Percentiles rank a stretch among this genome's conserved stretches.
phyloP scores from a whole-genome alignment of 2,797 vertebrate species.

The Channallabes apus region DNA sequence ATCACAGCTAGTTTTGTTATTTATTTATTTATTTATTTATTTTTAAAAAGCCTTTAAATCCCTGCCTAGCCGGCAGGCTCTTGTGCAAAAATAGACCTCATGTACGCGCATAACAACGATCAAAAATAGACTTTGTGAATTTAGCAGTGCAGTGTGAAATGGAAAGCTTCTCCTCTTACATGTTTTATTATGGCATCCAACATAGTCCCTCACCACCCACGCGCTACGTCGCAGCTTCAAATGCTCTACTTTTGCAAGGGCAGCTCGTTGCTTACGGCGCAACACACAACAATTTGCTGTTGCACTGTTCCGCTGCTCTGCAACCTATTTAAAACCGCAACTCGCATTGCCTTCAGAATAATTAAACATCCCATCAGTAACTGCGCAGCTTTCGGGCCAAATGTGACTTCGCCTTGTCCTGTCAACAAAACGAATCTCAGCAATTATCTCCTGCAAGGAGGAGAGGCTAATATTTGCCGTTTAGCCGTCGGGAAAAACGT shows the following conservation, averaged over 20 bases:
- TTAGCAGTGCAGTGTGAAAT: constrained; percentile 41
- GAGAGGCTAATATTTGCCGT: constrained; percentile 33
- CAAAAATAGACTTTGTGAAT: constrained; percentile 48
- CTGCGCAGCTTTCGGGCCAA: background rate
- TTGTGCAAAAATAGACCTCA: constrained; percentile 34
- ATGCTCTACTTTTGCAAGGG: constrained; percentile 38
- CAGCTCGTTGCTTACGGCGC: constrained; percentile 43
- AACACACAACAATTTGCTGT: constrained; percentile 21
- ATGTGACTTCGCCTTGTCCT: background rate
- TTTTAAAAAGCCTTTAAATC: background rate
- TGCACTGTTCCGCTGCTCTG: background rate
- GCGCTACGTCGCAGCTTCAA: constrained; percentile 47
- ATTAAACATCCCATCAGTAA: constrained; percentile 7
- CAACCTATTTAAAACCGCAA: constrained; percentile 1
- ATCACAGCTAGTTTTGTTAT: constrained; percentile 11
- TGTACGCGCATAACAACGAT: constrained; percentile 34
- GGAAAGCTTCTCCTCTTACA: constrained; percentile 53
- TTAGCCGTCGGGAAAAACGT: constrained; percentile 12
- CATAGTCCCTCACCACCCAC: constrained; percentile 52
- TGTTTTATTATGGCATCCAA: constrained; percentile 58
- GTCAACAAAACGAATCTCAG: constrained; percentile 23
- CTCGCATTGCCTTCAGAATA: background rate
- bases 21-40: background rate
- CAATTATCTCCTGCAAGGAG: constrained; percentile 19
- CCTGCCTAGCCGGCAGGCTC: constrained; percentile 17